Evolutionary conservation across 1,140 invertebrate species (phyloP).

Genomic region (Brachionus rotundiformis): DNA sequence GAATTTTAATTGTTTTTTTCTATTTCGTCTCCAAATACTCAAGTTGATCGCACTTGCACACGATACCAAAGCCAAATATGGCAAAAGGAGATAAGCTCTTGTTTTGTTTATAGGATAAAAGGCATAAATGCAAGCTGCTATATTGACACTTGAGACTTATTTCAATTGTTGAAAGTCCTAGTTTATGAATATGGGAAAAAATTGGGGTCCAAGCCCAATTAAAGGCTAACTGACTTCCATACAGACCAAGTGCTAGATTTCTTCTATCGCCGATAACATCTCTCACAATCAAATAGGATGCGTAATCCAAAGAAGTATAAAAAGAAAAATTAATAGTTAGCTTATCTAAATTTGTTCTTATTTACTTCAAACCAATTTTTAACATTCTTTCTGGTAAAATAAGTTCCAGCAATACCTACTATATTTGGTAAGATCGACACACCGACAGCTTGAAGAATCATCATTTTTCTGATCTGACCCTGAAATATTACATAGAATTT

Average conservation of each 20-base stretch:
- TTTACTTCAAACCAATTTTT: constrained; percentile 69
- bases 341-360: neutral
- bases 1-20: constrained; percentile 56
- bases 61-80: constrained; percentile 77
- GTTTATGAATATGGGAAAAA: constrained; percentile 75
- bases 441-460: constrained; percentile 46
- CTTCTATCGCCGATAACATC: constrained; percentile 1
- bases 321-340: too few species aligned
- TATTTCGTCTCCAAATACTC: constrained; percentile 69
- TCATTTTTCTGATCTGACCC: too few species aligned
- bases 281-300: constrained; percentile 74
- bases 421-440: constrained; percentile 44
- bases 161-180: constrained; percentile 74
- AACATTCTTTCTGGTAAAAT: constrained; percentile 66
- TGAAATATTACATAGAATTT: too few species aligned
- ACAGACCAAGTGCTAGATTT: constrained; percentile 69
- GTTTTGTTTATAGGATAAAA: constrained; percentile 73
- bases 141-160: constrained; percentile 69
- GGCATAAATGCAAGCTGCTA: constrained; percentile 68
- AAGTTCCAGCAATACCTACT: constrained; percentile 56
- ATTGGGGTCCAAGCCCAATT: constrained; percentile 85
- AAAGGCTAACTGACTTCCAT: constrained; percentile 74
- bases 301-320: constrained; percentile 80
- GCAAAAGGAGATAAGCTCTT: constrained; percentile 74
- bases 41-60: constrained; percentile 73